These are phyloP conservation scores for Austrolebias charrua DNA, from an alignment of 2,797 vertebrate species.

Conservation along the genomic window DNA sequence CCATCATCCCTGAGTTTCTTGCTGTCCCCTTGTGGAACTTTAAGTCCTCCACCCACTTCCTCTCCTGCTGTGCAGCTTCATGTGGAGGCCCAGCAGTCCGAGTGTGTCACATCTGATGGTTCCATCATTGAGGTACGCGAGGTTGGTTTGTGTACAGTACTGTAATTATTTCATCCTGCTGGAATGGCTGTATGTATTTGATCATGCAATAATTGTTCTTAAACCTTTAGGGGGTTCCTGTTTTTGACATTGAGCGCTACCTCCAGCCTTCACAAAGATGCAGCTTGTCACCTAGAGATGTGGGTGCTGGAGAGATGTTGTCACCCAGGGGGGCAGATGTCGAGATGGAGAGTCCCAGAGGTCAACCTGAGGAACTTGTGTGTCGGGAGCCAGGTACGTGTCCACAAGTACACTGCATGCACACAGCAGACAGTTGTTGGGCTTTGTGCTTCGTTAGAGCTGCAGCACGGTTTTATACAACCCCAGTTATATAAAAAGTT, in stretches of 20 bases:
- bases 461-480: neutral
- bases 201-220: neutral
- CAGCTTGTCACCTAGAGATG: constrained; percentile 60
- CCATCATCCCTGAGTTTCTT: constrained; percentile 53
- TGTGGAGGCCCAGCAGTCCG: constrained; percentile 24
- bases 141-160: neutral
- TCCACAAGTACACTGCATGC: constrained; percentile 17
- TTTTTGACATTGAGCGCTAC: constrained; percentile 80
- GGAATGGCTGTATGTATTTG: fast-evolving
- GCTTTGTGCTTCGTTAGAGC: neutral
- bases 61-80: constrained; percentile 24
- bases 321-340: constrained; percentile 64
- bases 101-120: constrained; percentile 46
- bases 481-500: neutral
- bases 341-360: constrained; percentile 76
- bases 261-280: constrained; percentile 64
- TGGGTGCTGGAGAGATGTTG: constrained; percentile 37
- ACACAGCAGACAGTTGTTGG: neutral
- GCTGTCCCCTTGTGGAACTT: constrained; percentile 42
- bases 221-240: constrained; percentile 56
- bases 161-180: neutral
- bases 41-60: constrained; percentile 10
- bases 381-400: constrained; percentile 45
- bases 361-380: constrained; percentile 31
- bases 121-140: constrained; percentile 64